phyloP scores from a whole-genome alignment of 1,140 invertebrate species.

The Panagrolaimus sp. region DNA sequence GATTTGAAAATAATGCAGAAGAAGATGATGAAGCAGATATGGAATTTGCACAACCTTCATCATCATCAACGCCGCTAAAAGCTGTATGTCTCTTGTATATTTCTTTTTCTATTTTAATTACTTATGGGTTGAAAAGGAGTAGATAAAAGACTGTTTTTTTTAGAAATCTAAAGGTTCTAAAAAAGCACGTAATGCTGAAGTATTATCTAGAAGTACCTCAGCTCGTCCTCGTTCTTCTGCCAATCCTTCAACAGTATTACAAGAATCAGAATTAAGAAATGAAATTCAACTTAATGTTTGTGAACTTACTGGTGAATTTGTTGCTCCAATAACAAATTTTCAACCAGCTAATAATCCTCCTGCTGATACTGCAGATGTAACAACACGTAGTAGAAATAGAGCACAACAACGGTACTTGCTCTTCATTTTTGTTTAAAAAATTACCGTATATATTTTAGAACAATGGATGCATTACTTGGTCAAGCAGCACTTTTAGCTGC shows the following conservation, averaged over 20 bases:
- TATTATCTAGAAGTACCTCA: too few relatives aligned
- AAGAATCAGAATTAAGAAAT: neutral
- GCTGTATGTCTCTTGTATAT: too few relatives aligned
- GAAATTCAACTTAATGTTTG: constrained; percentile 5
- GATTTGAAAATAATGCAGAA: too few relatives aligned
- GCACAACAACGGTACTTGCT: neutral
- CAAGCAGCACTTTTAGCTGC: constrained; percentile 52
- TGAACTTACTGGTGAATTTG: constrained; percentile 14
- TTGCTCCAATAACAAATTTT: neutral
- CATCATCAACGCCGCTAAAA: too few relatives aligned
- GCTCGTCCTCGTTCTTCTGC: neutral
- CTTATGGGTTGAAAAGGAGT: too few relatives aligned
- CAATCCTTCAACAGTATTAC: neutral
- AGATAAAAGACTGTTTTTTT: too few relatives aligned
- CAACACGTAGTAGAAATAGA: neutral
- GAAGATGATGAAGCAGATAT: too few relatives aligned
- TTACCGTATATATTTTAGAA: constrained; percentile 18
- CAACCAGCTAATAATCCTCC: neutral
- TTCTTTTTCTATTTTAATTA: too few relatives aligned
- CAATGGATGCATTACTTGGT: constrained; percentile 45
- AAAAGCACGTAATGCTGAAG: too few relatives aligned
- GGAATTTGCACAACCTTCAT: too few relatives aligned
- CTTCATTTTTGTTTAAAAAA: neutral
- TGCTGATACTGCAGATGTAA: neutral
- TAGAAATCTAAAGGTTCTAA: too few relatives aligned